A percentile compares a stretch with the other conserved stretches of the same genome.
Conservation (phyloP, 2,797 vertebrate species). For the Etheostoma nigrum region DNA sequence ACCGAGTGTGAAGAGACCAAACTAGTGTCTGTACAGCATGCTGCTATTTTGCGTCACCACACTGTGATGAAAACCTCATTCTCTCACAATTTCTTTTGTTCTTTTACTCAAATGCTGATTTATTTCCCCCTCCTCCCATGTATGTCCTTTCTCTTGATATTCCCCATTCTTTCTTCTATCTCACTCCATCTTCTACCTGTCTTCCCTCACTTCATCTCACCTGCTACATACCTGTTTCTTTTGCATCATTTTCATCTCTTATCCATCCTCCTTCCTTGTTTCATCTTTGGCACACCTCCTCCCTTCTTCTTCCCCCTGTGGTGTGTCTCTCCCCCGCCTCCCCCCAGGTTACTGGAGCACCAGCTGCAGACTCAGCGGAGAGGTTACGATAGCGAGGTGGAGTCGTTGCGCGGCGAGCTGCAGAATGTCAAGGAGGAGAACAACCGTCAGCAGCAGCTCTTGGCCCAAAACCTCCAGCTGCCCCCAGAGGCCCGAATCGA, state of each 20-base stretch:
- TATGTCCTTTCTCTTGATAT: background rate
- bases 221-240: background rate
- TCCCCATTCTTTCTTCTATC: background rate
- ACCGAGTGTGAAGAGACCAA: background rate
- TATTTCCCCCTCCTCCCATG: background rate
- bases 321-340: background rate
- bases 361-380: conserved; percentile 95
- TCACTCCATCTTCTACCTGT: background rate
- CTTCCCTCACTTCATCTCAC: background rate
- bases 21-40: conserved; percentile 59
- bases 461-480: conserved; percentile 97
- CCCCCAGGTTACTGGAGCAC: conserved; percentile 91
- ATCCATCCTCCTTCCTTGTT: background rate
- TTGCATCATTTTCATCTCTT: background rate
- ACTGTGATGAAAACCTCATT: conserved; percentile 19
- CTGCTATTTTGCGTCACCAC: conserved; percentile 39
- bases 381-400: conserved; percentile 91
- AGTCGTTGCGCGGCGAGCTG: conserved; percentile 91
- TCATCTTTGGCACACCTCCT: background rate
- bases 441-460: conserved; percentile 96
- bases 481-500: conserved; percentile 97
- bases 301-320: background rate
- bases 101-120: conserved; percentile 14
- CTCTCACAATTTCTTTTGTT: background rate
- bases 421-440: conserved; percentile 97